Evolutionary conservation across 2,888 invertebrate species (phyloP), one percentile per base, ranked within the genome.

Genomic region (Marronus borbonicus): DNA sequence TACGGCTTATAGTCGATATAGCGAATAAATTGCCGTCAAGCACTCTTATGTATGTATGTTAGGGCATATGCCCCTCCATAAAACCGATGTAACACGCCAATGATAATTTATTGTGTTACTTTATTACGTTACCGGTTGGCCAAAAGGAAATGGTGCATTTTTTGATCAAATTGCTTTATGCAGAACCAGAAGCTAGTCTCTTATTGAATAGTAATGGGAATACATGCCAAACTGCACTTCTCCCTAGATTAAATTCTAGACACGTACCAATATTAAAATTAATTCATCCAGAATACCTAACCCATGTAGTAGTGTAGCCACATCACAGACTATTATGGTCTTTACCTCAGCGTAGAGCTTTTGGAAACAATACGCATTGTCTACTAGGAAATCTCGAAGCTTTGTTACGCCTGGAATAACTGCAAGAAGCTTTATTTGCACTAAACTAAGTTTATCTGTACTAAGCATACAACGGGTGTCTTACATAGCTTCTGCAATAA

Each of bases 21-120:
- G 50, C 3, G 66, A 68, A 68, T 68, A 68, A 68, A 68, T 68
- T 68, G 50, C 24, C 44, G 24, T 68, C 49, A n/a, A 10, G 12
- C 5, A 24, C 28, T 68, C 66, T 68, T 68, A 68, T 60, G 44
- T 68, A 68, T 60, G 44, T 44, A 49, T 24, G 20, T 68, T 68
- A 49, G 24, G 20, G 20, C 20, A 49, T 39, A 60, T 28, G 60
- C 60, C 12, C 10, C 60, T 20, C 5, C 20, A 60, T 60, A 60
- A 52, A 52, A 52, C 52, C 52, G 17, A 7, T 7, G 17, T n/a
- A n/a, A n/a, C 52, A 17, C 52, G 52, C 28, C 60, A 28, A 60
- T 60, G 20, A 28, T 60, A 60, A 60, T 60, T 60, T 60, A 60
- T 60, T 60, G 10, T 28, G 10, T 8, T 1, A 28, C 7, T 60